A percentile compares a stretch with the other conserved stretches of the same genome.
Evolutionary conservation across 2,797 vertebrate species (phyloP).

Genomic region (Urocyon cinereoargenteus): DNA sequence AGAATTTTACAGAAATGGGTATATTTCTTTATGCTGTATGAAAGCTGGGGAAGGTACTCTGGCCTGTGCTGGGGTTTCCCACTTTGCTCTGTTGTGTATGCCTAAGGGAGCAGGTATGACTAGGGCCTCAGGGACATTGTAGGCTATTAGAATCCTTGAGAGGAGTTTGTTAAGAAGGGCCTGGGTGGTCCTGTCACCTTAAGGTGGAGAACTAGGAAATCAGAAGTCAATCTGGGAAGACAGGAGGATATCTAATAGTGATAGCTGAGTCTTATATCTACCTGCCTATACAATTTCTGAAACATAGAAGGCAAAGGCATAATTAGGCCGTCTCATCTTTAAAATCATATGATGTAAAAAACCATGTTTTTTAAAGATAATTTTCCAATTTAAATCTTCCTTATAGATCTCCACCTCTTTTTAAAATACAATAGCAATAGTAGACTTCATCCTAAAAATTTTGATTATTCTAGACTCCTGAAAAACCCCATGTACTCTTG

Average conservation of each 20-base stretch:
- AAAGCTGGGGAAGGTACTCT: neutral
- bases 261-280: neutral
- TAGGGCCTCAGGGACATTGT: too few species aligned
- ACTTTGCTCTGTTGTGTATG: neutral
- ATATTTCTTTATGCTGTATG: neutral
- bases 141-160: neutral
- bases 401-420: neutral
- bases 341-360: neutral
- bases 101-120: fast-evolving
- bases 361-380: neutral
- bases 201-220: neutral
- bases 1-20: neutral
- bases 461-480: neutral
- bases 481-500: neutral
- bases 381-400: constrained; percentile 1
- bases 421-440: neutral
- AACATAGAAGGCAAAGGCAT: neutral
- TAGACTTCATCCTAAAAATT: neutral
- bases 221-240: neutral
- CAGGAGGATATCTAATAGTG: neutral
- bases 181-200: neutral
- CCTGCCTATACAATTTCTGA: neutral
- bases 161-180: neutral
- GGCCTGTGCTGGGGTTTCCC: neutral
- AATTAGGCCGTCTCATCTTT: neutral